These are phyloP conservation scores for Planiliza haematocheilus DNA, from an alignment of 2,113 vertebrate species.

Conservation along the genomic window DNA sequence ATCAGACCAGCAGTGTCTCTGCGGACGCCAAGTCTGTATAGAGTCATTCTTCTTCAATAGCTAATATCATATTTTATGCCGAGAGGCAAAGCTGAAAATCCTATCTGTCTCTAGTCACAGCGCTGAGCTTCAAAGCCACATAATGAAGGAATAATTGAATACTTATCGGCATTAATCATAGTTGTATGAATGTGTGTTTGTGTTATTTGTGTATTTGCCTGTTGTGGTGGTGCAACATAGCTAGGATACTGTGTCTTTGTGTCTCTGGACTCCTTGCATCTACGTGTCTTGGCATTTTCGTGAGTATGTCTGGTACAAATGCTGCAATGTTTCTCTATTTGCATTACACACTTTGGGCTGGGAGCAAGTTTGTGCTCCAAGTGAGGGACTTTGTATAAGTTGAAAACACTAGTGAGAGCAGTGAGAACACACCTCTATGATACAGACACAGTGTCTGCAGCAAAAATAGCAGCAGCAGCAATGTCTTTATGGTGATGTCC, in stretches of 20 bases:
- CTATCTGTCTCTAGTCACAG: slow-evolving; percentile 54
- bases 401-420: too few relatives aligned
- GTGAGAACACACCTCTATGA: too few relatives aligned
- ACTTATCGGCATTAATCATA: slow-evolving; percentile 56
- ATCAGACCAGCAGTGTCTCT: slow-evolving; percentile 30
- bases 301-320: background rate
- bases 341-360: background rate
- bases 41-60: slow-evolving; percentile 44
- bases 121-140: slow-evolving; percentile 55
- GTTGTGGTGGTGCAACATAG: slow-evolving; percentile 9
- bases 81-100: slow-evolving; percentile 54
- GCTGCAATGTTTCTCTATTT: background rate
- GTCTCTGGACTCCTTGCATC: background rate
- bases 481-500: too few relatives aligned
- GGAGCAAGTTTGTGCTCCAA: background rate
- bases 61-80: slow-evolving; percentile 52
- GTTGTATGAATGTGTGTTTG: slow-evolving; percentile 17
- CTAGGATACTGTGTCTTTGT: background rate
- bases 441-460: too few relatives aligned
- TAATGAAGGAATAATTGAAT: slow-evolving; percentile 71
- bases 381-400: too few relatives aligned
- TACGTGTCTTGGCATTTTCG: background rate
- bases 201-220: slow-evolving; percentile 20
- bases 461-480: too few relatives aligned
- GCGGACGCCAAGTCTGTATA: slow-evolving; percentile 27